A percentile compares a stretch with the other conserved stretches of the same genome.
Evolutionary conservation across 2,797 vertebrate species (phyloP).

Genomic region (Trachops cirrhosus): DNA sequence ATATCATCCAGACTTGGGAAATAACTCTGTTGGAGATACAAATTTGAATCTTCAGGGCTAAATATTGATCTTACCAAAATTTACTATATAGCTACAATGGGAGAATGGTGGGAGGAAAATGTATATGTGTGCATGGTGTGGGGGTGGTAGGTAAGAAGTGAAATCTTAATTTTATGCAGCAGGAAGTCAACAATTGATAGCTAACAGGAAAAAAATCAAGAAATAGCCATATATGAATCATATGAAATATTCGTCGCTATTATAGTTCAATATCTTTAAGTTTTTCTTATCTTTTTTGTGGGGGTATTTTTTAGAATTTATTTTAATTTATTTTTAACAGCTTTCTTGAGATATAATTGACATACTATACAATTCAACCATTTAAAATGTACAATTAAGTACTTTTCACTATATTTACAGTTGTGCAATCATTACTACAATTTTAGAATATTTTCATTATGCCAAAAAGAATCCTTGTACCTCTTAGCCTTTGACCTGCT

Average conservation of each 20-base stretch:
- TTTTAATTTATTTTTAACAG: constrained; percentile 13
- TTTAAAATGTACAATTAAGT: not conserved
- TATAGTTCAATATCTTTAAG: not conserved
- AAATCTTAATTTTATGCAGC: not conserved
- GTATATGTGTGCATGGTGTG: too few species aligned
- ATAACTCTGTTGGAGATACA: not conserved
- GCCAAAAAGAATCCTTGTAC: not conserved
- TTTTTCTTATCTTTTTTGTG: not conserved
- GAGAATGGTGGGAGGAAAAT: not conserved
- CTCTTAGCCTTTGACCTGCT: not conserved
- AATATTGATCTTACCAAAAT: not conserved
- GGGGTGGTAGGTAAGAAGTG: not conserved
- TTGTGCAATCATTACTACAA: not conserved
- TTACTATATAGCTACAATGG: not conserved
- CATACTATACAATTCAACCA: not conserved
- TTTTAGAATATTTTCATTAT: not conserved
- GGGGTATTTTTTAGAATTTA: not conserved
- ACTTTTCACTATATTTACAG: not conserved
- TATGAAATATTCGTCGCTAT: not conserved
- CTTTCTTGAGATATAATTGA: not conserved
- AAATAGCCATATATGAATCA: not conserved
- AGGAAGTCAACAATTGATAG: not conserved
- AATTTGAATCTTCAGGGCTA: not conserved
- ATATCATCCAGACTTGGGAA: not conserved
- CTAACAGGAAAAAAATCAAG: not conserved